These are phyloP conservation scores for Lepilemur ruficaudatus DNA, from an alignment of 2,797 vertebrate species.

Conservation along the genomic window DNA sequence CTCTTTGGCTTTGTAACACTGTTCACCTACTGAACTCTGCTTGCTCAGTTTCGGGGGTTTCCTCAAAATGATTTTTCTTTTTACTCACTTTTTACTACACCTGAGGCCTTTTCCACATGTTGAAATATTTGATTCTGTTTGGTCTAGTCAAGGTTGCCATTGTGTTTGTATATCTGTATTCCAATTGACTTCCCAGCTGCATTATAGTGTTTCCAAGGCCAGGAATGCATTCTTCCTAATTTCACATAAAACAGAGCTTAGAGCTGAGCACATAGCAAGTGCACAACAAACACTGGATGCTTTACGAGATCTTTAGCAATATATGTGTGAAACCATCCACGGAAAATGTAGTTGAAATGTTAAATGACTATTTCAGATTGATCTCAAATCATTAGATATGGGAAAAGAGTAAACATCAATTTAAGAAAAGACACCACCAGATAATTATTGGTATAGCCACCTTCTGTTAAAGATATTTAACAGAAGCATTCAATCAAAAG, in stretches of 20 bases:
- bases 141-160: background rate
- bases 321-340: conserved; percentile 27
- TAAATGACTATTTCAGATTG: conserved; percentile 30
- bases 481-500: background rate
- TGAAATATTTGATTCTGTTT: background rate
- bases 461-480: conserved; percentile 45
- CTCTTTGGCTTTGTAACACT: background rate
- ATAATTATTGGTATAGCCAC: background rate
- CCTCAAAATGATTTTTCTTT: background rate
- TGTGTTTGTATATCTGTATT: background rate
- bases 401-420: background rate
- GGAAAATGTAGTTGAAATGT: conserved; percentile 36
- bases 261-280: background rate
- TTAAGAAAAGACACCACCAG: background rate
- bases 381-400: background rate
- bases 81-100: background rate
- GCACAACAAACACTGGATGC: background rate
- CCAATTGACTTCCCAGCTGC: background rate
- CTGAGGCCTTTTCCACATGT: background rate
- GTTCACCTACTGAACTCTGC: background rate
- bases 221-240: background rate
- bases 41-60: background rate
- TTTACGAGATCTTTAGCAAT: background rate
- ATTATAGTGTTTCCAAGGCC: background rate
- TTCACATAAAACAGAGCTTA: background rate